These are phyloP conservation scores for Lasioglossum figueresi DNA, from an alignment of 2,888 invertebrate genomes.

Conservation along the genomic window DNA sequence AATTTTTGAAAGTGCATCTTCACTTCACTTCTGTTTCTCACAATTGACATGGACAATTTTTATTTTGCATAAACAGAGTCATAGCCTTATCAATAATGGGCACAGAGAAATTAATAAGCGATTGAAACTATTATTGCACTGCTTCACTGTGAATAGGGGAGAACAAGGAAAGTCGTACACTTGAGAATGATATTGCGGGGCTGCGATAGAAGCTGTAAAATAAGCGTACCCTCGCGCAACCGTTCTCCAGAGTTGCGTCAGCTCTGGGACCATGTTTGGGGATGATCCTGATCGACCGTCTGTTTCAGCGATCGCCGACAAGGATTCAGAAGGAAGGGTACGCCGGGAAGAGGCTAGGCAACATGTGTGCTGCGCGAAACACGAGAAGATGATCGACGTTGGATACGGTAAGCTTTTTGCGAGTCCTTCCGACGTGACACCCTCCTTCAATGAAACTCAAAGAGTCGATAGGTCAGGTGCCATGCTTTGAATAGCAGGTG, in stretches of 20 bases:
- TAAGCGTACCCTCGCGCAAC: neutral
- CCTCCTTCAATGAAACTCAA: neutral
- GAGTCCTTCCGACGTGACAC: neutral
- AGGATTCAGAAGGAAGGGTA: constrained; percentile 51
- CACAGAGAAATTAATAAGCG: neutral
- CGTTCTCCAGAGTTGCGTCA: neutral
- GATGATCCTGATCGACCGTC: neutral
- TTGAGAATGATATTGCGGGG: neutral
- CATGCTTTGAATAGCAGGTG: neutral
- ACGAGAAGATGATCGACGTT: constrained; percentile 79
- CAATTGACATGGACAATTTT: neutral
- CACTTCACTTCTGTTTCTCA: too few relatives aligned
- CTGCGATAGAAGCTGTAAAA: neutral
- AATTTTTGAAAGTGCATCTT: neutral
- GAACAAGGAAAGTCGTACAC: neutral
- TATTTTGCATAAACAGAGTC: neutral
- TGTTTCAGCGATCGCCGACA: constrained; percentile 63
- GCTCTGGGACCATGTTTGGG: neutral
- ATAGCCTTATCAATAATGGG: neutral
- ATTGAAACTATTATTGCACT: neutral
- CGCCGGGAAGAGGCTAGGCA: constrained; percentile 62
- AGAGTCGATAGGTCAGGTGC: neutral
- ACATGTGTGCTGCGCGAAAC: constrained; percentile 78
- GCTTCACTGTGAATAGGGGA: neutral
- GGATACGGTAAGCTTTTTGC: constrained; percentile 78